Evolutionary conservation across 2,888 invertebrate species (phyloP), one percentile per base, ranked within the genome.

Genomic region (Epinotia ramella): DNA sequence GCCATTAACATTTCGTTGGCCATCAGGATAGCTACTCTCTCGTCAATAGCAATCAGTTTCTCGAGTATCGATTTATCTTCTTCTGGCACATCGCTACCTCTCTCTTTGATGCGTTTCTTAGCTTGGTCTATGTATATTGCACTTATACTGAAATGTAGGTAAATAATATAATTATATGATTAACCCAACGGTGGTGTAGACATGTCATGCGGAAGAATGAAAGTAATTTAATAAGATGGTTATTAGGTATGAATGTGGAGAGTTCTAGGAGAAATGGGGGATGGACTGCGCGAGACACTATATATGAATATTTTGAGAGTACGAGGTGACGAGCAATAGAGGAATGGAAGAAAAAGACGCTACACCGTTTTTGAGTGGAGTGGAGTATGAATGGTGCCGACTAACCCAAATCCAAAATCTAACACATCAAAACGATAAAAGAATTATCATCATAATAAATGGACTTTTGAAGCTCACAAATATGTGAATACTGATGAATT

Each of bases 1-100:
- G 96, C 97, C 65, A 95, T 89, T 44, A 97, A 82, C 95, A 97
- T 95, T 85, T 97, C 97, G 80, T 96, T 94, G 0, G 96, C 96
- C 95, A 97, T 96, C 80, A 96, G 94, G 40, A 95, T 83, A 0
- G 97, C 97, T 12, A 96, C 94, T 82, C 92, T 93, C 75, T 95
- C 94, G 82, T 96, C 96, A 24, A 95, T 93, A 9, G 92, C 93
- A n/a, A 96, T 86, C 40, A 97, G 84, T 81, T 95, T 96, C 85
- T 97, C 96, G 76, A 97, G 88, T 24, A 97, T 93, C 83, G 96
- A 96, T 77, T 94, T 91, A n/a, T 94, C 92, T 79, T 94, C 89
- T 18, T 94, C 90, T 33, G 92, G 87, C n/a, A 94, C 83, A 13
- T 89, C 87, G 46, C 88, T 78, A 0, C 81, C 85, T 79, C 91